Evolutionary conservation across 1,140 invertebrate genomes (phyloP).

Genomic region (Orchesella cincta): DNA sequence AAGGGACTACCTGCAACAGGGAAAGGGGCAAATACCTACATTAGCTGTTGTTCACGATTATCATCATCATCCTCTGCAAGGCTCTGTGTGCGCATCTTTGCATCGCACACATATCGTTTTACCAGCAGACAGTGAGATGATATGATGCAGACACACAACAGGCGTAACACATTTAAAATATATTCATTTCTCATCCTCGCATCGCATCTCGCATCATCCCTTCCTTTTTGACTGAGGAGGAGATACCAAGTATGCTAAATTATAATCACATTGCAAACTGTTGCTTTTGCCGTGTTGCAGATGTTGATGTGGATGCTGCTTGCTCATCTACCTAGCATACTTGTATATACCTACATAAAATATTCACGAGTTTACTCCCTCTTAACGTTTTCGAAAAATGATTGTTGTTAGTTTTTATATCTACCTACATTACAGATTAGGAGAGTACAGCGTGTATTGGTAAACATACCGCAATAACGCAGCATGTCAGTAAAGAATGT

Average conservation of each 20-base stretch:
- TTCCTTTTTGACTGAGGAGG: too few species aligned
- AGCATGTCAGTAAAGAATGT: too few species aligned
- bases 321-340: not conserved
- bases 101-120: too few species aligned
- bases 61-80: not conserved
- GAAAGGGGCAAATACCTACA: constrained; percentile 11
- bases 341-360: not conserved
- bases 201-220: too few species aligned
- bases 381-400: not conserved
- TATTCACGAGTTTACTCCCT: constrained; percentile 17
- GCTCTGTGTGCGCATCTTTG: too few species aligned
- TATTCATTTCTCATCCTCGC: too few species aligned
- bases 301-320: not conserved
- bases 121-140: too few species aligned
- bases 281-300: too few species aligned
- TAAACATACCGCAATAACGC: not conserved
- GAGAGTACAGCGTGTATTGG: not conserved
- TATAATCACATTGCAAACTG: not conserved
- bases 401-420: not conserved
- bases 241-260: too few species aligned
- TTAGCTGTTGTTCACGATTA: not conserved
- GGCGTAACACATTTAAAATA: too few species aligned
- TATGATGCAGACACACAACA: too few species aligned
- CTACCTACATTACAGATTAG: not conserved
- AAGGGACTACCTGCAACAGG: too few species aligned